phyloP scores from a whole-genome alignment of 2,113 vertebrate genomes.

The Nothocercus nigrocapillus region DNA sequence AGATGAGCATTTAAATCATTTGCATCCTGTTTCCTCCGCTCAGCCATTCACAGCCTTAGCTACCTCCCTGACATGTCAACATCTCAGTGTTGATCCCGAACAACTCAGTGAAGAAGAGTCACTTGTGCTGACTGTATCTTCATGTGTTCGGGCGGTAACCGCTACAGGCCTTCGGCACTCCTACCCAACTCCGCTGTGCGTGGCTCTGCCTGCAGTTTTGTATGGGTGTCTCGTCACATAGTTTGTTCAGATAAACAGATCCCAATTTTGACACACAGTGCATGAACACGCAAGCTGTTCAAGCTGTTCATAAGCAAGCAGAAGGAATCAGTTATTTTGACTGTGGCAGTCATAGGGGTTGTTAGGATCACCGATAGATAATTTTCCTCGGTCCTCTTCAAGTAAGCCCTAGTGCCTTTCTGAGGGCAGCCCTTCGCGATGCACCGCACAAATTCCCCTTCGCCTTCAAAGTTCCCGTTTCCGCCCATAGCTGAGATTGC shows the following conservation, averaged over 20 bases:
- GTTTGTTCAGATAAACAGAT: slow-evolving; percentile 9
- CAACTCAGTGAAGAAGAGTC: neutral
- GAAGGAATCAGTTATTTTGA: slow-evolving; percentile 33
- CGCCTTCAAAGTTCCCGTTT: neutral
- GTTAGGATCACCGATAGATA: neutral
- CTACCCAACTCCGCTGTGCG: neutral
- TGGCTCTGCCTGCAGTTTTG: neutral
- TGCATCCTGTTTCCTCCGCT: neutral
- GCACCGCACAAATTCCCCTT: neutral
- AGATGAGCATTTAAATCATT: neutral
- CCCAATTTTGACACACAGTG: neutral
- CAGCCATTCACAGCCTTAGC: neutral
- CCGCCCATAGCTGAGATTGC: neutral
- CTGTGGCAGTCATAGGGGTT: neutral
- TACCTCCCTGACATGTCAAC: neutral
- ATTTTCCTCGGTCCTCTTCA: neutral
- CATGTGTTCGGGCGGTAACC: neutral
- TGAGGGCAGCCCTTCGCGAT: neutral
- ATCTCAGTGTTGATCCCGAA: neutral
- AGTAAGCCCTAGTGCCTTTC: neutral
- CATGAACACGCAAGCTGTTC: neutral
- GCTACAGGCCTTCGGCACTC: neutral
- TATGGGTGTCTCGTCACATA: neutral
- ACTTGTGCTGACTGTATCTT: neutral
- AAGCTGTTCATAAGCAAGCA: neutral